These are phyloP conservation scores for Poecilia wingei DNA, from an alignment of 2,797 vertebrate genomes.

Conservation along the genomic window DNA sequence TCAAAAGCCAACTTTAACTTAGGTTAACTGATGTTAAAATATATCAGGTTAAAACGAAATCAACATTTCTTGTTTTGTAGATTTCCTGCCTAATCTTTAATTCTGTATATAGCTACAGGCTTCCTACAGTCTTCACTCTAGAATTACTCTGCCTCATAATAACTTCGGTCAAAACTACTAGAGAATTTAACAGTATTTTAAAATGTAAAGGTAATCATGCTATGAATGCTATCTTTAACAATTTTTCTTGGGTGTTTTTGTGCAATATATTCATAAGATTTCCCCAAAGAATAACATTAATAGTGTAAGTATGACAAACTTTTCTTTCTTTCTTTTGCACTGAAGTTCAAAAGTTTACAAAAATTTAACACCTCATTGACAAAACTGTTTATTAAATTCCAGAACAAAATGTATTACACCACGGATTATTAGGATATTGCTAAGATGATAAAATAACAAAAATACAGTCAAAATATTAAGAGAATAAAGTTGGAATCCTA, in stretches of 20 bases:
- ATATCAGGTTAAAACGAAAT: not conserved
- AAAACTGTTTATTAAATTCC: not conserved
- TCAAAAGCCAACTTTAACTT: not conserved
- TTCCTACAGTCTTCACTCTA: not conserved
- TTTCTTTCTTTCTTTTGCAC: not conserved
- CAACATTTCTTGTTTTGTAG: not conserved
- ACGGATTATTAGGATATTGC: no score
- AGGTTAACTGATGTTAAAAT: not conserved
- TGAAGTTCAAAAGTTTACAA: not conserved
- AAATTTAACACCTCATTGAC: not conserved
- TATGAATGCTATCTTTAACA: not conserved
- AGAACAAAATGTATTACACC: not conserved
- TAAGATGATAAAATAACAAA: no score
- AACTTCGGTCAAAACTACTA: not conserved
- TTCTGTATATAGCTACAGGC: not conserved
- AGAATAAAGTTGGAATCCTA: no score
- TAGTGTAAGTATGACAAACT: not conserved
- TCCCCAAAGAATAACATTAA: not conserved
- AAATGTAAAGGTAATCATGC: not conserved
- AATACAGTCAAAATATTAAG: no score
- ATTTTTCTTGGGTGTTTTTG: not conserved
- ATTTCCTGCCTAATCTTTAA: not conserved
- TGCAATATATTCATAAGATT: not conserved
- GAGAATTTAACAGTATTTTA: not conserved
- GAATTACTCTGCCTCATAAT: not conserved